A percentile compares a stretch with the other conserved stretches of the same genome.
Conservation (phyloP, 2,113 vertebrate species). For the Scolopax mira region DNA sequence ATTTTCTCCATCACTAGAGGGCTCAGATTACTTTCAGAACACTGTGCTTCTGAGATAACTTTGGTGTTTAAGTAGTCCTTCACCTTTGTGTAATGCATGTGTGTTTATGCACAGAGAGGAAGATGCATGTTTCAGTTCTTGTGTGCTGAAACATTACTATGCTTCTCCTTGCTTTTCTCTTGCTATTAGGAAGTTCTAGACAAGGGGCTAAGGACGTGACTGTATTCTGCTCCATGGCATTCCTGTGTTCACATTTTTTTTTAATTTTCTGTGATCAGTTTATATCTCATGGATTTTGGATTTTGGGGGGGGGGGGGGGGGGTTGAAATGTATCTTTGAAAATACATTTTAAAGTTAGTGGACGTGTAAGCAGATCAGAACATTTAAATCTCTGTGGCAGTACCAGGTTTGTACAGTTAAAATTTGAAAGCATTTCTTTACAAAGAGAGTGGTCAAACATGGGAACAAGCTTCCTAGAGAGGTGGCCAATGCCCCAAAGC, state of each 20-base stretch:
- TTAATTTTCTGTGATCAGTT: not conserved
- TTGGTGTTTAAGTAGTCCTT: not conserved
- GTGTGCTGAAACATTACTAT: fast-evolving
- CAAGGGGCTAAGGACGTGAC: not conserved
- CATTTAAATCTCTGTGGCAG: not conserved
- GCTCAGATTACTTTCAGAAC: slow-evolving; percentile 34
- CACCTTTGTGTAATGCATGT: fast-evolving
- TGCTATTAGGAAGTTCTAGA: not conserved
- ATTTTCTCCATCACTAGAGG: slow-evolving; percentile 47
- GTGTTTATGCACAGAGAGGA: not conserved
- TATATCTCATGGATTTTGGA: not conserved
- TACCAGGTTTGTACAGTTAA: not conserved
- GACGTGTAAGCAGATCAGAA: not conserved
- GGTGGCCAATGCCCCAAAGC: not conserved
- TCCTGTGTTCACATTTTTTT: not conserved
- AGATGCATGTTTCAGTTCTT: not conserved
- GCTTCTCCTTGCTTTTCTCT: not conserved
- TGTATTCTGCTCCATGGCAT: not conserved
- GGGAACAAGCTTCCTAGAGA: not conserved
- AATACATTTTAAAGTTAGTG: not conserved
- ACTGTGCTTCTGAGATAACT: not conserved
- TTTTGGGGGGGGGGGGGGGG: fast-evolving
- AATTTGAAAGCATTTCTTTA: not conserved
- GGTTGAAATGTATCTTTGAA: not conserved
- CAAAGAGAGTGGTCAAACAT: not conserved